Evolutionary conservation across 2,797 vertebrate genomes (phyloP).

Genomic region (Morelia viridis): DNA sequence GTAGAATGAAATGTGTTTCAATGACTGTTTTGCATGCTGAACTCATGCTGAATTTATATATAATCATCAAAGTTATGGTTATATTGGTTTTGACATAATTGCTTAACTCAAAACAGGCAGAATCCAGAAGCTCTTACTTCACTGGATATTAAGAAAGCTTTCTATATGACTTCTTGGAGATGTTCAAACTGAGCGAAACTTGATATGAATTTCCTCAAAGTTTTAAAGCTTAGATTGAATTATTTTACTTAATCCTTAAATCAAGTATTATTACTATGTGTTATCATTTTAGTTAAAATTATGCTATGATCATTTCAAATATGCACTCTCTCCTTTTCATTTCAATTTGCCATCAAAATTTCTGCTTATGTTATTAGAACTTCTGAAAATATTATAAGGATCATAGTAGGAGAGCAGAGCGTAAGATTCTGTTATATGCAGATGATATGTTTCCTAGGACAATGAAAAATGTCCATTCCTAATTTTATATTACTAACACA

Average conservation of each 20-base stretch:
- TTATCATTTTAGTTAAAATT: background rate
- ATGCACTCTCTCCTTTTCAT: background rate
- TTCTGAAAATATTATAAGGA: background rate
- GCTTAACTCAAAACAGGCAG: background rate
- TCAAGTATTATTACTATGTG: background rate
- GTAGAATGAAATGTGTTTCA: background rate
- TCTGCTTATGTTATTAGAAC: background rate
- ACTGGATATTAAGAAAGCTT: background rate
- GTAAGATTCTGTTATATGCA: background rate
- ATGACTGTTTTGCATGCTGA: background rate
- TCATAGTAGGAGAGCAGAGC: background rate
- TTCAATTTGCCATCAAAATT: background rate
- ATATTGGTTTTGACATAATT: background rate
- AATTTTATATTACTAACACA: background rate
- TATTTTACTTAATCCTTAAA: background rate
- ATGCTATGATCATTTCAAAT: background rate
- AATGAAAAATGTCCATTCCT: background rate
- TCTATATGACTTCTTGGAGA: background rate
- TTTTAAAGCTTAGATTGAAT: background rate
- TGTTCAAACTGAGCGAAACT: background rate
- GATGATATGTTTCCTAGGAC: background rate
- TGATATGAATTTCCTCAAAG: background rate
- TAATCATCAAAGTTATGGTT: background rate
- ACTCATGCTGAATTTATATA: background rate
- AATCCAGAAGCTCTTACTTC: background rate